These are phyloP conservation scores for Clitarchus hookeri DNA, from an alignment of 2,888 invertebrate species.

Conservation along the genomic window DNA sequence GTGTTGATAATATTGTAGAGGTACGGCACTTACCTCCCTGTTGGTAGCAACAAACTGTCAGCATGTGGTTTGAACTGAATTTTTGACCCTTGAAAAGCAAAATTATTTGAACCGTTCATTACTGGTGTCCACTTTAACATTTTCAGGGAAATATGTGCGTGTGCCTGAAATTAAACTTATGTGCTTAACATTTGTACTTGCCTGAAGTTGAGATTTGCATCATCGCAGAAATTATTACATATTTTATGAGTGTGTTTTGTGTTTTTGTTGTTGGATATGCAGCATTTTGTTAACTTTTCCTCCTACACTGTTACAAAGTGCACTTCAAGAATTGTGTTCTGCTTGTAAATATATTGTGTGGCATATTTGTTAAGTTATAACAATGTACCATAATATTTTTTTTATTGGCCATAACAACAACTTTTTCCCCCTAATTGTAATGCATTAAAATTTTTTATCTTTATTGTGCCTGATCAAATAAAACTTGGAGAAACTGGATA, in stretches of 20 bases:
- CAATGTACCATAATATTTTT: too few relatives aligned
- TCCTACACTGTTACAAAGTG: not conserved
- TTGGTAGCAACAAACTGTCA: not conserved
- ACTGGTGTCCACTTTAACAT: not conserved
- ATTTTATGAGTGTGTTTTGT: not conserved
- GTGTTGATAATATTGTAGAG: not conserved
- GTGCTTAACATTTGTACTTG: conserved; percentile 6
- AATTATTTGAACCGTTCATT: not conserved
- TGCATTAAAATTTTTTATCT: too few relatives aligned
- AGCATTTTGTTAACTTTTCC: not conserved
- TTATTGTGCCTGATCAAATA: too few relatives aligned
- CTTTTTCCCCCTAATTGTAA: too few relatives aligned
- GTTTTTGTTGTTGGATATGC: not conserved
- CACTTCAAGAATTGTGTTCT: not conserved
- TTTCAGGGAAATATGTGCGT: not conserved
- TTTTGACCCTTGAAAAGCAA: not conserved
- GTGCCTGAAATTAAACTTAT: not conserved
- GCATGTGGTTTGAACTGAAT: not conserved
- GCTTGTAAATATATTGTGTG: not conserved
- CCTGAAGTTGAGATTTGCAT: conserved; percentile 8
- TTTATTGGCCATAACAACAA: too few relatives aligned
- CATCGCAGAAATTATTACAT: not conserved
- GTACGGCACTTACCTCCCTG: not conserved
- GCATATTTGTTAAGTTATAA: not conserved
- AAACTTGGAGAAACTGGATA: too few relatives aligned